Evolutionary conservation across 1,140 invertebrate species (phyloP), one percentile per base, ranked within the genome.

Genomic region (Hetaerina americana): DNA sequence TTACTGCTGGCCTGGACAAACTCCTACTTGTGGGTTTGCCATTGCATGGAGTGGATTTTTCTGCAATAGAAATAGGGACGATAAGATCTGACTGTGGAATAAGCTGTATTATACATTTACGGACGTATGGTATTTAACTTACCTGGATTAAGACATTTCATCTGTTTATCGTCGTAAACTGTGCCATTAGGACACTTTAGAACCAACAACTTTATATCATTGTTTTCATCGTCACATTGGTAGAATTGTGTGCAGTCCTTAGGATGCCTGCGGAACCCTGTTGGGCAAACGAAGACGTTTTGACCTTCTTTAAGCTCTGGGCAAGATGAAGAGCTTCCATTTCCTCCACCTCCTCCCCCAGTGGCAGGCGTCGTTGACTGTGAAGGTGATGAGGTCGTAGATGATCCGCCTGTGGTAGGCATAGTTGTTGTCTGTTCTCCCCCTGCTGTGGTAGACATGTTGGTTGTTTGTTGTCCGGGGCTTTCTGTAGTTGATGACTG

Each of bases 171-270:
- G 74, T 92, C 89, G 75, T 87, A 94, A 66, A 92, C 85, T 0
- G 89, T 91, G 71, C 86, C 86, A 74, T 90, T 87, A 5, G 90
- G 89, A 80, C 92, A 94, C 68, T 86, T 86, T 68, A 93, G 85
- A 2, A 88, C 83, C 0, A 90, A 82, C 71, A 93, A 84, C 76
- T 90, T 92, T 5, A 90, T 80, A 74, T 92, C 88, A 76, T 87
- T 86, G 31, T 80, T 86, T 25, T 87, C 81, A 0, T 84, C 79
- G 26, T 87, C 89, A 78, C 92, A 94, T 78, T 94, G 91, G 76
- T 94, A 94, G 80, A 93, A 92, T 66, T 91, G 79, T 78, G 93
- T 90, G 77, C 92, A 94, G 76, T 91, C 88, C 78, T 92, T 90
- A 0, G 92, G 90, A 84, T 94, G 91, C 74, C 91, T 85, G 76